A percentile compares a stretch with the other conserved stretches of the same genome.
Evolutionary conservation across 2,113 vertebrate species (phyloP).

Genomic region (Oenanthe oenanthe): DNA sequence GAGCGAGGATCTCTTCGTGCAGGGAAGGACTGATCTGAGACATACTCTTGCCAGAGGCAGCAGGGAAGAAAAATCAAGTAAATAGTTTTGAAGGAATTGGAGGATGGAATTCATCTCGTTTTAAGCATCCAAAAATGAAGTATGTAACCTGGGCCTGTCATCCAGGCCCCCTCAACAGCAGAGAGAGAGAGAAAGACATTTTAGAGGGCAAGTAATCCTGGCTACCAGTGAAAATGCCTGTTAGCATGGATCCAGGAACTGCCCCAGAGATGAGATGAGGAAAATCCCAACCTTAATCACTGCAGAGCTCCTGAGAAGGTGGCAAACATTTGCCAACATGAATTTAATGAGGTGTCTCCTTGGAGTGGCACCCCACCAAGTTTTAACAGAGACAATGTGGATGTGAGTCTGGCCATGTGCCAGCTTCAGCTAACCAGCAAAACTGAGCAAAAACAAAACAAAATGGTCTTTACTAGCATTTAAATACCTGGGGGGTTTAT

Average conservation of each 20-base stretch:
- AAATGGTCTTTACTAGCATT: constrained; percentile 18
- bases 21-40: background rate
- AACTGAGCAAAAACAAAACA: background rate
- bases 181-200: background rate
- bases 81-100: constrained; percentile 12
- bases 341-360: background rate
- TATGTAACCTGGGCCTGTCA: background rate
- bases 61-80: background rate
- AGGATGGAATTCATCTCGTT: background rate
- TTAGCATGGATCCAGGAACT: background rate
- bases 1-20: background rate
- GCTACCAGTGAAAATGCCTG: background rate
- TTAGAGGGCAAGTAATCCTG: background rate
- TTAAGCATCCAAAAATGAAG: background rate
- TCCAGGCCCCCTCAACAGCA: background rate
- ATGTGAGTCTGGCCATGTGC: background rate
- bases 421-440: background rate
- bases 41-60: background rate
- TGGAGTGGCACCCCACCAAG: background rate
- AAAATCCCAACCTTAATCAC: background rate
- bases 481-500: background rate
- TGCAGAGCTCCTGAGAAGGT: background rate
- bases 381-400: background rate
- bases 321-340: background rate
- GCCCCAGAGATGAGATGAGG: background rate